Base-by-base conservation (phyloP, 2,888 invertebrate species). In the Drosophila picticornis region DNA sequence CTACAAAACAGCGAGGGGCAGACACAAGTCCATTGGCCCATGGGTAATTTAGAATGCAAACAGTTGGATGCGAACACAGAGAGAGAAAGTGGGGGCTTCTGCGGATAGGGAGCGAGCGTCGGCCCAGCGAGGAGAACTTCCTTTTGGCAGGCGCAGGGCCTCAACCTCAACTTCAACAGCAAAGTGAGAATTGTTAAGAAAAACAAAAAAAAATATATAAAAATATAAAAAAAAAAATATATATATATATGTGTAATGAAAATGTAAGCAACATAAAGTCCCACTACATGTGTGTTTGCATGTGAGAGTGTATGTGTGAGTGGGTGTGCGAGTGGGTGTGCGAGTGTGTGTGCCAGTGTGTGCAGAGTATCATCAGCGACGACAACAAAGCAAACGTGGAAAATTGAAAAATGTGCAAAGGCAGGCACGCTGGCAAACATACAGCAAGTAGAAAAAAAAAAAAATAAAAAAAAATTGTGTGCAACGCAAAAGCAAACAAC, bases 361-460 rank as follows among this genome's bases (percentile, higher is more conserved):
- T 73, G 52, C 66, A 62, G 55, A 46, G 75, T 79, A 79, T 74
- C 78, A 84, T 84, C 81, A 83, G 77, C 81, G 81, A 79, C 84
- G 81, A 84, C 89, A 87, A 85, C 84, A 85, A 85, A 85, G 87
- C 87, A 75, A 84, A 85, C 86, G 89, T 85, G 89, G 89, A 85
- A 85, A 85, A 85, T 85, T 85, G 89, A 85, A 85, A 85, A 85
- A 85, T 85, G 87, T 85, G 84, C 88, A 85, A 85, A 85, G 78
- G 76, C 88, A 75, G 83, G 80, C 70, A 78, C 72, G 65, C 68
- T 60, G 62, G 46, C 46, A 46, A 46, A 46, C 46, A 46, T 46
- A 53, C 59, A 68, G 40, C 38, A 46, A 38, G 19, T 11, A 51
- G 50, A 53, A 50, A 48, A 57, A 31, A 52, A 36, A 58, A 52